These are phyloP conservation scores for Sebastes schlegelii DNA, from an alignment of 2,113 vertebrate genomes.

Conservation along the genomic window DNA sequence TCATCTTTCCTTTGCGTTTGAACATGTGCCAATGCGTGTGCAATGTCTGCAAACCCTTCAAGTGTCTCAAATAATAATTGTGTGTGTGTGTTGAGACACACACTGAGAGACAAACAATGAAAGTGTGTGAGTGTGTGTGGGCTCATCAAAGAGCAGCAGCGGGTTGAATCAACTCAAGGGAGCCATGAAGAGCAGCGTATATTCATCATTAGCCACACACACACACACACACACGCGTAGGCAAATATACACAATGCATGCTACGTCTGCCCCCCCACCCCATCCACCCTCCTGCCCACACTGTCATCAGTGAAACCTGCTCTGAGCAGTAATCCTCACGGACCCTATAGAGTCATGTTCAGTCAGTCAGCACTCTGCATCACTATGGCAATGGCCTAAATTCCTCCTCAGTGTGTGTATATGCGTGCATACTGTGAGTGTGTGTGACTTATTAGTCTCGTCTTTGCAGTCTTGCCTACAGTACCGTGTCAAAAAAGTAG, in stretches of 20 bases:
- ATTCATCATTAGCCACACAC: constrained; percentile 48
- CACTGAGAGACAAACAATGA: constrained; percentile 19
- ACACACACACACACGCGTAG: not conserved
- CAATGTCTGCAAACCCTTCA: constrained; percentile 18
- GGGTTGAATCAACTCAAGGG: constrained; percentile 43
- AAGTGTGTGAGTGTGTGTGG: constrained; percentile 21
- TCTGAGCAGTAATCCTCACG: constrained; percentile 44
- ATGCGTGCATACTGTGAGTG: not conserved
- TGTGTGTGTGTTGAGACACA: constrained; percentile 5
- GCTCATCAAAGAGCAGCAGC: constrained; percentile 58
- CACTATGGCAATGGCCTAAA: constrained; percentile 70
- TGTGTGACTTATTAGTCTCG: not conserved
- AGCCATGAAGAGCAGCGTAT: constrained; percentile 26
- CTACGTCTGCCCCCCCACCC: not conserved
- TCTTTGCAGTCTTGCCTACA: not conserved
- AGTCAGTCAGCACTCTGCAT: constrained; percentile 49
- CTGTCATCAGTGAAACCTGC: constrained; percentile 28
- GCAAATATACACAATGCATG: not conserved
- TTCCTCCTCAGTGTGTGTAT: constrained; percentile 38
- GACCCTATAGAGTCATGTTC: constrained; percentile 38
- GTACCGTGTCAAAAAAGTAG: not conserved
- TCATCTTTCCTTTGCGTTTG: constrained; percentile 32
- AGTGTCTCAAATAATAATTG: constrained; percentile 9
- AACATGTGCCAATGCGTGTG: constrained; percentile 11
- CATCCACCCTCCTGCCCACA: constrained; percentile 7